Base-by-base conservation (phyloP, 2,113 vertebrate genomes). In the Pelobates fuscus region DNA sequence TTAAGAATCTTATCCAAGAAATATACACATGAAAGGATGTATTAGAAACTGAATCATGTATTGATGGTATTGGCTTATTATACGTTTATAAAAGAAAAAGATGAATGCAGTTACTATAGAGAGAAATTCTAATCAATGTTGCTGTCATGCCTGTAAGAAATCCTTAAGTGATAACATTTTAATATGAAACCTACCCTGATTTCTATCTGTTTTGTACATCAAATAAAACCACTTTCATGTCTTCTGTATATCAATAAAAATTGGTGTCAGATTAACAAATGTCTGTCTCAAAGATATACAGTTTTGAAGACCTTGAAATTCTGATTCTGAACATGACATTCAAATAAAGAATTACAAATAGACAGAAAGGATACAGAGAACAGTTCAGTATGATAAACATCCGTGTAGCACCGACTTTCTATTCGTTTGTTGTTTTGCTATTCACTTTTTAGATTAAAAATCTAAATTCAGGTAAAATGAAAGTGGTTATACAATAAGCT, bases 231-330 rank as follows among this genome's bases (percentile, higher is more conserved):
- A 49, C 65, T 76, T 57, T 32, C 63, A 59, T 67, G 72, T 58
- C 32, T 67, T 23, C n/a, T 67, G 30, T 44, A 76, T 67, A 67
- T 67, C 57, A 49, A 59, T 44, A 58, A 24, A 74, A 65, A 54
- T 54, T 27, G 61, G 71, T 43, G 24, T 57, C 46, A 57, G 71
- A 74, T 74, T 65, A 72, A 73, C 62, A 73, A 74, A 74, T 74
- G 46, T 74, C 71, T 65, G 46, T 66, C 62, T 74, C 21, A 30
- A 43, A 49, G 44, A 29, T 74, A 25, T 58, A 57, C 63, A 14
- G 54, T 74, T 65, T 55, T 57, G 10, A 74, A 66, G 49, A 65
- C 30, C 62, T 43, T 21, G 32, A 65, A 70, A 5, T 37, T 43
- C 21, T 23, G n/a, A 32, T 57, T 66, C 23, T 41, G 21, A 66